Conservation (phyloP, 2,888 invertebrate genomes). For the Tenthredo notha region DNA sequence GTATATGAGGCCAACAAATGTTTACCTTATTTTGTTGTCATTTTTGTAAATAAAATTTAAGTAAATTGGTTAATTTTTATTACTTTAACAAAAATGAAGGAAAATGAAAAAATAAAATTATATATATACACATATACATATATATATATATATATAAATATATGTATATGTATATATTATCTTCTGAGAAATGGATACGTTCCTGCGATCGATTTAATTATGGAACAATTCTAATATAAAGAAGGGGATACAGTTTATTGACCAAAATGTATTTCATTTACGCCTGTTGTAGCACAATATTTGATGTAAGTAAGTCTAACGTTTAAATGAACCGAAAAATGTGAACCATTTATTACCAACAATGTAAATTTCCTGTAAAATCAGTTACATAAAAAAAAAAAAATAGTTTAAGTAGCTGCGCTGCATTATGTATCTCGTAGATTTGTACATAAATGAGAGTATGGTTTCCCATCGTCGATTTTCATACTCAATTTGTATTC, state of each 20-base stretch:
- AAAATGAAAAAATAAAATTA: background rate
- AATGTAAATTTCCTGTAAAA: conserved; percentile 75
- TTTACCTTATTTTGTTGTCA: conserved; percentile 62
- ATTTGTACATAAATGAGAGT: conserved; percentile 71
- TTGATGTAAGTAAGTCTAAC: conserved; percentile 55
- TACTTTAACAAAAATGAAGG: conserved; percentile 56
- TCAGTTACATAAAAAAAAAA: conserved; percentile 63
- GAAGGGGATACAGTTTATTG: conserved; percentile 67
- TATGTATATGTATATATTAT: conserved; percentile 53
- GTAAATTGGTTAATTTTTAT: conserved; percentile 66
- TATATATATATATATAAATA: background rate
- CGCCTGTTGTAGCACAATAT: conserved; percentile 65
- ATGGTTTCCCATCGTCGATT: conserved; percentile 43
- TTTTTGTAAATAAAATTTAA: conserved; percentile 64
- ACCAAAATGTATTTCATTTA: conserved; percentile 70
- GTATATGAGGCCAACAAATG: conserved; percentile 58
- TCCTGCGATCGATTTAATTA: conserved; percentile 54
- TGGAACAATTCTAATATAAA: background rate
- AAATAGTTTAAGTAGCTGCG: conserved; percentile 64
- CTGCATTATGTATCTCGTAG: conserved; percentile 74
- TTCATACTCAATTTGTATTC: conserved; percentile 52
- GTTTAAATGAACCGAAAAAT: conserved; percentile 27
- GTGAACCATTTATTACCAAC: conserved; percentile 36
- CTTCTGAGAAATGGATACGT: conserved; percentile 49
- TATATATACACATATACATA: background rate